Percentiles rank a stretch among this genome's conserved stretches.
Conservation (phyloP, 2,797 vertebrate species). For the Gymnothorax javanicus region DNA sequence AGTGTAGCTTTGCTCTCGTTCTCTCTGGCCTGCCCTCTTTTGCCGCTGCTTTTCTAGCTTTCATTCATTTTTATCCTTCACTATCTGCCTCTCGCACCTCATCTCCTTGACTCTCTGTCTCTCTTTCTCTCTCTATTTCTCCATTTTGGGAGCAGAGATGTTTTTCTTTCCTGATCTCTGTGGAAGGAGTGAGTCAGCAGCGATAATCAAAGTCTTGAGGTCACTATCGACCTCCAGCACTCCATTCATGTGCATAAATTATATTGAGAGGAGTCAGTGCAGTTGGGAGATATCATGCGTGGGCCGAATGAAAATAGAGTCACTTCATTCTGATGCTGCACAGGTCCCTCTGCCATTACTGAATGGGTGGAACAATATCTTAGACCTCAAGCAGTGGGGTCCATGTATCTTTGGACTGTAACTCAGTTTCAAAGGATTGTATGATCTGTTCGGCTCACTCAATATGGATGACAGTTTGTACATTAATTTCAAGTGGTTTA, state of each 20-base stretch:
- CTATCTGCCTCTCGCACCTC: slow-evolving; percentile 17
- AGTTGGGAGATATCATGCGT: slow-evolving; percentile 51
- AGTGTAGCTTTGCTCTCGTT: slow-evolving; percentile 33
- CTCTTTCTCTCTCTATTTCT: not conserved
- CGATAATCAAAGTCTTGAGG: slow-evolving; percentile 50
- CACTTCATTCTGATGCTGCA: not conserved
- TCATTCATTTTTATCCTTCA: slow-evolving; percentile 39
- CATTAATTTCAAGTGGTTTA: too few species aligned
- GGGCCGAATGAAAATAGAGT: not conserved
- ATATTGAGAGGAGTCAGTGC: slow-evolving; percentile 59
- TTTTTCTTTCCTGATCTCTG: slow-evolving; percentile 39
- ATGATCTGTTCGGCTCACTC: too few species aligned
- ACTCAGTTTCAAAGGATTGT: too few species aligned
- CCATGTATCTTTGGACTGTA: not conserved
- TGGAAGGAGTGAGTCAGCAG: slow-evolving; percentile 60
- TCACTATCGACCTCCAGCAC: slow-evolving; percentile 62
- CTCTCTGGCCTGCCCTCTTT: slow-evolving; percentile 12
- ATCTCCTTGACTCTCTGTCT: slow-evolving; percentile 1
- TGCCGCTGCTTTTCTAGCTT: slow-evolving; percentile 29
- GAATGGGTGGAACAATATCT: not conserved
- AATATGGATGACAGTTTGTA: too few species aligned
- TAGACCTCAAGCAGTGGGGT: slow-evolving; percentile 1
- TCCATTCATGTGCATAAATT: slow-evolving; percentile 64
- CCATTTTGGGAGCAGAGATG: not conserved
- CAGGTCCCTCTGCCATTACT: not conserved